Percentiles rank a stretch among this genome's conserved stretches.
phyloP scores from a whole-genome alignment of 2,888 invertebrate genomes.

The Synergus japonicus region DNA sequence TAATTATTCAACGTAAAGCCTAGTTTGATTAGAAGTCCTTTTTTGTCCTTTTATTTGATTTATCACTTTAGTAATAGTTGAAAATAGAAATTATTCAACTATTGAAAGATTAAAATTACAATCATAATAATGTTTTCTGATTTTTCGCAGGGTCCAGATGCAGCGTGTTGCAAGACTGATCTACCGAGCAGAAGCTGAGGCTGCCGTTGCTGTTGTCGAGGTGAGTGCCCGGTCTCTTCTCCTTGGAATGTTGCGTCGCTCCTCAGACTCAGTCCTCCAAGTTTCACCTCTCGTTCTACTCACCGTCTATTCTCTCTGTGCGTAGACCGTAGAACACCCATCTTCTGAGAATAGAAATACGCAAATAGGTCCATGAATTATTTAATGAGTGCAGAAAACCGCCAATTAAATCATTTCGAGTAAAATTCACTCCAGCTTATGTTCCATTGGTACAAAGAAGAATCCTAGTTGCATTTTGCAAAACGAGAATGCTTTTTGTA shows the following conservation, averaged over 20 bases:
- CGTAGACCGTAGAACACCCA: background rate
- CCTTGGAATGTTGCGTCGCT: slow-evolving; percentile 61
- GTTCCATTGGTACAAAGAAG: no score
- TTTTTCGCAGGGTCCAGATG: slow-evolving; percentile 8
- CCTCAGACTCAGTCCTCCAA: slow-evolving; percentile 42
- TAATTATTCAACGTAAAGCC: no score
- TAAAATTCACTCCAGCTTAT: background rate
- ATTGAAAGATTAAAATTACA: background rate
- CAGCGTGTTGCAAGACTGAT: slow-evolving; percentile 43
- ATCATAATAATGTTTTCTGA: background rate
- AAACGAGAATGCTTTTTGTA: no score
- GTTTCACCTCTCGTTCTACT: slow-evolving; percentile 26
- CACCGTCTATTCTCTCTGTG: background rate
- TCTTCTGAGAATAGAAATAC: background rate
- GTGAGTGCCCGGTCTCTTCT: slow-evolving; percentile 61
- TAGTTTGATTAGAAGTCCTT: no score
- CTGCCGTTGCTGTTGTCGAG: slow-evolving; percentile 46
- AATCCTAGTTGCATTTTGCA: no score
- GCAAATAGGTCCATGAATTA: slow-evolving; percentile 13
- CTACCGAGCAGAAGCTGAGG: slow-evolving; percentile 45
- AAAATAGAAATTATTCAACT: background rate
- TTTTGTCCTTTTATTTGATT: background rate
- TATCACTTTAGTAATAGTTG: background rate
- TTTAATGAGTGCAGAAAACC: slow-evolving; percentile 35
- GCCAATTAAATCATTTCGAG: slow-evolving; percentile 20